phyloP scores from a whole-genome alignment of 2,888 invertebrate species.

The Eupithecia inturbata region DNA sequence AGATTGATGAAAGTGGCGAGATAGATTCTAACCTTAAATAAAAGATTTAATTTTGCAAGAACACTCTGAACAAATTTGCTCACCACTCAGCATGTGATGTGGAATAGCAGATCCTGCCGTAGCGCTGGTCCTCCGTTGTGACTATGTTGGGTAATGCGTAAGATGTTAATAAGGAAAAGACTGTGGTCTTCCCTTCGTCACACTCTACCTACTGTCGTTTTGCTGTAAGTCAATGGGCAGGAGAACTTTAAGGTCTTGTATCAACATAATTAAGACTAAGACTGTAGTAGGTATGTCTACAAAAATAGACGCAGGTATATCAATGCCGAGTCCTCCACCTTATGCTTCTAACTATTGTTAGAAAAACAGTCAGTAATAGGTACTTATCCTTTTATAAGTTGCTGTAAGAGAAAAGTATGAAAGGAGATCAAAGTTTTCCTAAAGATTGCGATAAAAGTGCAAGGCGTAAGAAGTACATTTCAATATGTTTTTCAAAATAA shows the following conservation, averaged over 20 bases:
- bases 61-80: not conserved
- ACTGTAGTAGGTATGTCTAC: too few relatives aligned
- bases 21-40: not conserved
- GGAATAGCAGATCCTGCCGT: not conserved
- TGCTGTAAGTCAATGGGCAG: too few relatives aligned
- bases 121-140: not conserved
- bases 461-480: constrained; percentile 20
- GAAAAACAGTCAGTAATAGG: not conserved
- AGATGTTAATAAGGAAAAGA: too few relatives aligned
- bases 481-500: too few relatives aligned
- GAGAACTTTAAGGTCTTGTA: too few relatives aligned
- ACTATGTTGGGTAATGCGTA: too few relatives aligned
- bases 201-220: too few relatives aligned
- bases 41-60: not conserved
- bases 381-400: not conserved
- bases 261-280: too few relatives aligned
- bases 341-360: not conserved
- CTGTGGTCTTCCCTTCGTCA: too few relatives aligned
- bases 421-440: not conserved
- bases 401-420: not conserved
- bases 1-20: not conserved
- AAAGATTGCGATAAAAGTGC: constrained; percentile 11
- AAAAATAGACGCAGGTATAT: not conserved
- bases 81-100: not conserved
- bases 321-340: not conserved